Percentiles rank a stretch among this genome's conserved stretches.
phyloP scores from a whole-genome alignment of 2,797 vertebrate genomes.

The Sphenopsis melanotis region DNA sequence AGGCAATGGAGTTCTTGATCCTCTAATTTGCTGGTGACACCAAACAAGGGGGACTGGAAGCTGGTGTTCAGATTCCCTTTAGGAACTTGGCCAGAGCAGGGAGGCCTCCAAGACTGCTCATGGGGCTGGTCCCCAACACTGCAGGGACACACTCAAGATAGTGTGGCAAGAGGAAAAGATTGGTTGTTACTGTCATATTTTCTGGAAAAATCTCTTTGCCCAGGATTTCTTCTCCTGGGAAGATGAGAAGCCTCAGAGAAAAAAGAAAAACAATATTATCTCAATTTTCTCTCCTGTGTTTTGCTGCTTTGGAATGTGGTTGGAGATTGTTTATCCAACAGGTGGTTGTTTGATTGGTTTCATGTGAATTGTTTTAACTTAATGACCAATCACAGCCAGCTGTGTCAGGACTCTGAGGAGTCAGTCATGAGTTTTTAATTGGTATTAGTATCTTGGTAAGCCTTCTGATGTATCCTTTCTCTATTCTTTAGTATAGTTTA shows the following conservation, averaged over 20 bases:
- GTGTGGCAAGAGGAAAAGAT: background rate
- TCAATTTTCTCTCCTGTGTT: background rate
- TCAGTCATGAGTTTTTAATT: too few species aligned
- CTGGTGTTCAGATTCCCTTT: background rate
- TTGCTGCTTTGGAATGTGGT: background rate
- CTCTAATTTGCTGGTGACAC: background rate
- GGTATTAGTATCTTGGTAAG: background rate
- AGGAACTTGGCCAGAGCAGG: rapidly evolving
- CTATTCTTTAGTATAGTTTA: too few species aligned
- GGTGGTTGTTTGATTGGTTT: background rate
- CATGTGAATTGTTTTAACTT: background rate
- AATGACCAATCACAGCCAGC: background rate
- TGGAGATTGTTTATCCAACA: background rate
- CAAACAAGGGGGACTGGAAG: background rate
- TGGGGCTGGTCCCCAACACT: background rate
- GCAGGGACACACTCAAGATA: background rate
- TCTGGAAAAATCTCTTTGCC: background rate
- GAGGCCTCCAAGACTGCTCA: background rate
- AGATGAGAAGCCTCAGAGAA: background rate
- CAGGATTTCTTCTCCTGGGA: background rate
- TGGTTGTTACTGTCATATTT: background rate
- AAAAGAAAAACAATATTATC: background rate
- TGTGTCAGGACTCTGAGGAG: background rate
- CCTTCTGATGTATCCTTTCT: background rate
- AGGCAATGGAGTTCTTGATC: background rate